These are phyloP conservation scores for Pleuronectes platessa DNA, from an alignment of 2,113 vertebrate genomes.

Conservation along the genomic window DNA sequence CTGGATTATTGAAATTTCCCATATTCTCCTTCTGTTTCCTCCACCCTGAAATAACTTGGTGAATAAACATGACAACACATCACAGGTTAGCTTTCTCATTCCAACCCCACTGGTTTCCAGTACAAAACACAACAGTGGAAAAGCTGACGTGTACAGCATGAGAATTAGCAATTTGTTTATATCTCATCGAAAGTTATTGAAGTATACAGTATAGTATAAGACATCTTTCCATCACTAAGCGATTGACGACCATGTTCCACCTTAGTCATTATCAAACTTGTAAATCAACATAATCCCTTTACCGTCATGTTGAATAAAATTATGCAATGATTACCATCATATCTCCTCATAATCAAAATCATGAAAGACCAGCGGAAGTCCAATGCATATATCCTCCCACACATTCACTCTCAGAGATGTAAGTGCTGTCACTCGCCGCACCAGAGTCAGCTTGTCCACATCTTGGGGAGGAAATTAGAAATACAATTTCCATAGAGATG, in stretches of 20 bases:
- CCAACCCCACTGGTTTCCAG: too few relatives aligned
- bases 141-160: too few relatives aligned
- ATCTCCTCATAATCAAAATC: conserved; percentile 40
- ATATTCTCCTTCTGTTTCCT: too few relatives aligned
- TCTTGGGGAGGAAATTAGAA: conserved; percentile 54
- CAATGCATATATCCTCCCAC: conserved; percentile 9
- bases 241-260: neutral
- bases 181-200: too few relatives aligned
- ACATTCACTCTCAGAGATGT: neutral
- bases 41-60: too few relatives aligned
- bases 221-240: too few relatives aligned
- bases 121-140: too few relatives aligned
- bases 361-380: conserved; percentile 20
- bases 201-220: too few relatives aligned
- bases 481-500: conserved; percentile 75
- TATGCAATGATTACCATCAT: conserved; percentile 33
- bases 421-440: neutral
- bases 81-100: too few relatives aligned
- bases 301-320: conserved; percentile 12
- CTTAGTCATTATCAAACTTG: neutral
- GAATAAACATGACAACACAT: too few relatives aligned
- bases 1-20: too few relatives aligned
- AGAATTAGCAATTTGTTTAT: too few relatives aligned
- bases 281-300: conserved; percentile 26
- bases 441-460: conserved; percentile 41